Evolutionary conservation across 2,113 vertebrate species (phyloP), one percentile per base, ranked within the genome.

Genomic region (Phalacrocorax carbo): DNA sequence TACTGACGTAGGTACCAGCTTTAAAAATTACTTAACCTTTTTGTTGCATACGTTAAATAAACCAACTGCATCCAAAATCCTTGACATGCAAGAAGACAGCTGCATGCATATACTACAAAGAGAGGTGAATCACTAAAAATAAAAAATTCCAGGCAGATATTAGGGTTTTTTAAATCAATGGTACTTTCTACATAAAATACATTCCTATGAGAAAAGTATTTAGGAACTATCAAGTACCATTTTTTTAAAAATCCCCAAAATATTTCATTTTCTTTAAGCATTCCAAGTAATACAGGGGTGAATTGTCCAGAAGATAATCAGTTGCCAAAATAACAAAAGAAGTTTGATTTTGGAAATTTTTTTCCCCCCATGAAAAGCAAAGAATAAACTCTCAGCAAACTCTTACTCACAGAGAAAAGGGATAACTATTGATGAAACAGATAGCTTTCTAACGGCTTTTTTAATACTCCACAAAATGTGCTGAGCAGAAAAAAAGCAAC

Each of bases 391-490:
- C 27, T 69, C 55, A 84, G 26, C 29, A 91, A 91, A 60, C 13
- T n/a, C 36, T 44, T 51, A 71, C 11, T 70, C 55, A 27, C 12
- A 82, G 64, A 73, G 55, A 42, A 81, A 73, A 93, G 14, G 36
- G 57, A 12, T 64, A 82, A 91, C 21, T 27, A 23, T 15, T 58
- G 44, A 62, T 54, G 58, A 92, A 92, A 94, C 25, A 13, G 42
- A 80, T 44, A 4, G 0, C 38, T 85, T 90, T 79, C 79, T 87
- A 58, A 90, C 48, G 21, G 8, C 46, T 76, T 83, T 90, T 86
- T 77, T 61, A 93, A 86, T 86, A 44, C 51, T 49, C 49, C 32
- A 61, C 55, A 87, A 95, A 97, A 96, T 94, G 52, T 96, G 94
- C 95, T 94, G 94, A 96, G 93, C 73, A 52, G 82, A 79, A 95